Evolutionary conservation across 2,888 invertebrate genomes (phyloP).

Genomic region (Chloroclystis v-ata): DNA sequence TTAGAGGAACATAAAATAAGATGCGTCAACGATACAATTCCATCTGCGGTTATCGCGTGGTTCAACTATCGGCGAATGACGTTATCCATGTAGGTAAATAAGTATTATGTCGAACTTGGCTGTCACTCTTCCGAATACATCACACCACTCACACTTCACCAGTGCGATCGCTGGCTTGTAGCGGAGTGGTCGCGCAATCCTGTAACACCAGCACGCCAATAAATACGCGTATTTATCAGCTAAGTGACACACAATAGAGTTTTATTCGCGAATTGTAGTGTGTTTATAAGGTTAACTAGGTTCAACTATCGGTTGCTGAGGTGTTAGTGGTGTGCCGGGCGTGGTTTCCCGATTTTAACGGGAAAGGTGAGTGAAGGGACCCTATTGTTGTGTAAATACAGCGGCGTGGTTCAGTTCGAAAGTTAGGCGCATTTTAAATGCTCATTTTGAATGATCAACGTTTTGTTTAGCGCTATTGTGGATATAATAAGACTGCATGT

Average conservation of each 20-base stretch:
- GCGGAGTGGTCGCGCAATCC: conserved; percentile 9
- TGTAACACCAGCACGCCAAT: neutral
- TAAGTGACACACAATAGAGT: conserved; percentile 19
- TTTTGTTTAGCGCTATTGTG: no score
- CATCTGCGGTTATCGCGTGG: conserved; percentile 16
- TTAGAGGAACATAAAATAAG: no score
- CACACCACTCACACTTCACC: neutral
- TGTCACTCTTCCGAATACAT: conserved; percentile 2
- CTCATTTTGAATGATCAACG: neutral
- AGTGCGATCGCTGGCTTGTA: conserved; percentile 12
- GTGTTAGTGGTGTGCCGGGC: neutral
- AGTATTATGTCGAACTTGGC: conserved; percentile 4
- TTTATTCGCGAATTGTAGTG: conserved; percentile 15
- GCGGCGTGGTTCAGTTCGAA: neutral
- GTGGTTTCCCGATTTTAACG: conserved; percentile 3
- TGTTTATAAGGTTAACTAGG: conserved; percentile 5
- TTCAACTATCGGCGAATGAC: conserved; percentile 15
- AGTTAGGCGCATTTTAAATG: neutral
- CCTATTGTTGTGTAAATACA: conserved; percentile 15
- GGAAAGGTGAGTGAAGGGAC: conserved; percentile 9
- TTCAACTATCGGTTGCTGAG: conserved; percentile 2
- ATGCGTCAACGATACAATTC: conserved; percentile 3
- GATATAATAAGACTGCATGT: no score
- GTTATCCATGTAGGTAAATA: conserved; percentile 4
- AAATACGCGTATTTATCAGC: conserved; percentile 6